Evolutionary conservation across 2,888 invertebrate species (phyloP), one percentile per base, ranked within the genome.

Genomic region (Leucozona laternaria): DNA sequence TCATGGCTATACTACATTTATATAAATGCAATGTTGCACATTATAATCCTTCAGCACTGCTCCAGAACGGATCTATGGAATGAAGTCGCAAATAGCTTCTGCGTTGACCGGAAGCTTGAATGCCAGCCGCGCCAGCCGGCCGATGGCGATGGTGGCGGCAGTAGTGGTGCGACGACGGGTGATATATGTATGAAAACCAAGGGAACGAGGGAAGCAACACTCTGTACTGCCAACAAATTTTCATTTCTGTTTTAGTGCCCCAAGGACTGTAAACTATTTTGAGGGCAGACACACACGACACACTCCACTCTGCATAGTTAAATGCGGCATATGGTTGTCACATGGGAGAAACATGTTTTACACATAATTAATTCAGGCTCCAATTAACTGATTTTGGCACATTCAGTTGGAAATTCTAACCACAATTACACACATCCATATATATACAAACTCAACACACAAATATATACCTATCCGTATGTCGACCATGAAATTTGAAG

Each of bases 341-440:
- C 78, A 82, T 82, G 82, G 78, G 86, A 82, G 82, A 75, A 79
- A 75, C 86, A 82, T 86, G 86, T 86, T 86, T 86, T 86, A 86
- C 86, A 75, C 78, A 82, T 86, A 86, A 86, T 86, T 86, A 86
- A 86, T 86, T 86, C 79, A 86, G 82, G 53, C 78, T 82, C 73
- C 82, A 86, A 86, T 86, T 86, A 86, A 86, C 86, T 86, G 86
- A 86, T 86, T 86, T 86, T 86, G 86, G 86, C 86, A 86, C 82
- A 75, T 83, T 73, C 83, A 79, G 58, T 68, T 68, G 68, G 50
- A 68, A 68, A 25, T 79, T 78, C 64, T 53, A 70, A 79, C 78
- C 73, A 79, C 73, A 86, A 75, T 70, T 86, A 82, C 71, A 77
- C 68, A 77, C 76, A 60, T 31, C 17, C 28, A 60, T 31, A 64